Evolutionary conservation across 2,113 vertebrate genomes (phyloP).

Genomic region (Tichodroma muraria): DNA sequence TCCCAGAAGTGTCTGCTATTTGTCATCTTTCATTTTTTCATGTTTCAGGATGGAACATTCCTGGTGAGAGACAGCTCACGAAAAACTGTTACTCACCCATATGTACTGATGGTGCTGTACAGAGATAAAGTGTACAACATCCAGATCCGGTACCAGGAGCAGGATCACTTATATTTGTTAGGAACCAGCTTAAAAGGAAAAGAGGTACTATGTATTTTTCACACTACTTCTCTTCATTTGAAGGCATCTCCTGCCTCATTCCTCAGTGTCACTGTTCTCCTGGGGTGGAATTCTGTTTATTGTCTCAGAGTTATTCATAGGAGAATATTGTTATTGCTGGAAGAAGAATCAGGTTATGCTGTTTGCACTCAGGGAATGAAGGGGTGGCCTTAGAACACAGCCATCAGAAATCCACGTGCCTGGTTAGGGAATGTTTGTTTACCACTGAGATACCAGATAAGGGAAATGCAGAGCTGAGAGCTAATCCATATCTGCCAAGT

Average conservation of each 20-base stretch:
- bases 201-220: conserved; percentile 75
- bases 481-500: not conserved
- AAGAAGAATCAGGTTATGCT: not conserved
- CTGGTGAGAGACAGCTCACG: conserved; percentile 91
- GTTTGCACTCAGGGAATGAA: not conserved
- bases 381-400: not conserved
- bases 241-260: not conserved
- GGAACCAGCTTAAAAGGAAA: conserved; percentile 86
- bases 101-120: conserved; percentile 92
- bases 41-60: conserved; percentile 87
- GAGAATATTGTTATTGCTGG: not conserved
- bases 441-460: not conserved
- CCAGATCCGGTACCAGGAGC: conserved; percentile 82
- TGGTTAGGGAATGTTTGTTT: not conserved
- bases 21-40: not conserved
- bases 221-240: not conserved
- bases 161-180: conserved; percentile 77
- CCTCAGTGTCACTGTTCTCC: not conserved
- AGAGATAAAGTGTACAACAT: conserved; percentile 94
- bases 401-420: not conserved
- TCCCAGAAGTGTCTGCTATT: not conserved
- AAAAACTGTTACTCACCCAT: conserved; percentile 79
- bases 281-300: not conserved
- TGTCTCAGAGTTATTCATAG: not conserved
- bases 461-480: not conserved